Evolutionary conservation across 2,888 invertebrate species (phyloP).

Genomic region (Clitarchus hookeri): DNA sequence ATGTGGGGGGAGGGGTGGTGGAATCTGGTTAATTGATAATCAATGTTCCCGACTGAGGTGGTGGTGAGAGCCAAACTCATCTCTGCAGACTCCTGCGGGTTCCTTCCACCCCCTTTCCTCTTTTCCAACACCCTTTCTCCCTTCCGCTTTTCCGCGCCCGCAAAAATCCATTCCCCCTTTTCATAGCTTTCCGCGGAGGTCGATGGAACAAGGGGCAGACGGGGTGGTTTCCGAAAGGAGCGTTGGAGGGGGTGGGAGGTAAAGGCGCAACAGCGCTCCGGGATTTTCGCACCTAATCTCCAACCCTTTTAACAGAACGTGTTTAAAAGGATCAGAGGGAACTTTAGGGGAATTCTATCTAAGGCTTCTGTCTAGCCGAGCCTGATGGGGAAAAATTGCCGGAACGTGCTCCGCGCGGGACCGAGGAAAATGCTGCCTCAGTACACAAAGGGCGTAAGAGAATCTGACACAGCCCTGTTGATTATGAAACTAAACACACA

Average conservation of each 20-base stretch:
- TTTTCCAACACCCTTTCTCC: too few relatives aligned
- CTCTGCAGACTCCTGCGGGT: neutral
- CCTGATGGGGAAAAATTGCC: constrained; percentile 14
- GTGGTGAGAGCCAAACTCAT: neutral
- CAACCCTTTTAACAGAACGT: constrained; percentile 24
- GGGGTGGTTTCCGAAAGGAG: neutral
- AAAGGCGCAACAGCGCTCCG: neutral
- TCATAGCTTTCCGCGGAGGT: too few relatives aligned
- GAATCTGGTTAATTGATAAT: constrained; percentile 6
- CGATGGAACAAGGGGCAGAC: too few relatives aligned
- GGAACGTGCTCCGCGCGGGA: neutral
- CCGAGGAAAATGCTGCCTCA: neutral
- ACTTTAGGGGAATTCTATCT: neutral
- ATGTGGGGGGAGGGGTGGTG: neutral
- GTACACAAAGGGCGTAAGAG: constrained; percentile 8
- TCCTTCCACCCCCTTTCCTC: neutral
- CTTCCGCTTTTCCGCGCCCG: too few relatives aligned
- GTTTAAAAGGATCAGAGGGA: constrained; percentile 27
- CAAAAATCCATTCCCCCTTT: too few relatives aligned
- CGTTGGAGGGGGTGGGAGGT: neutral
- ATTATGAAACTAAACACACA: too few relatives aligned
- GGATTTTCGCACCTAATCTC: constrained; percentile 14
- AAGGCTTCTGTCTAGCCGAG: neutral
- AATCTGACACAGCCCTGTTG: neutral
- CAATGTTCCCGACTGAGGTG: neutral